These are phyloP conservation scores for Rhinopomastus cyanomelas DNA, from an alignment of 2,113 vertebrate genomes.

Conservation along the genomic window DNA sequence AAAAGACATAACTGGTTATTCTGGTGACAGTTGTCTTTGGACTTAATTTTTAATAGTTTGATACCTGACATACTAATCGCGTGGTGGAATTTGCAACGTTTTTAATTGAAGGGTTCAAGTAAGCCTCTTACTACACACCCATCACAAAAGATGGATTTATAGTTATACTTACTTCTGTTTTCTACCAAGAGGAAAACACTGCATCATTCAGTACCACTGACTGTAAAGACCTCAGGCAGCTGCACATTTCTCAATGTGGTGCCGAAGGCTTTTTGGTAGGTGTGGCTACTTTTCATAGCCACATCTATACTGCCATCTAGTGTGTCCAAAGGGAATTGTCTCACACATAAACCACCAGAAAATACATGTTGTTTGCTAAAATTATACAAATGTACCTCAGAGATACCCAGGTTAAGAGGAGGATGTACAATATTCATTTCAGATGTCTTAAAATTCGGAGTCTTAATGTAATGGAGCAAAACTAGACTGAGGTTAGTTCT, in stretches of 20 bases:
- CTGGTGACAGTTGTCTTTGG: neutral
- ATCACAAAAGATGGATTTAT: neutral
- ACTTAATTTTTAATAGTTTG: neutral
- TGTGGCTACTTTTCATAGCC: constrained; percentile 19
- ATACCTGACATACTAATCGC: neutral
- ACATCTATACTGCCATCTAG: constrained; percentile 83
- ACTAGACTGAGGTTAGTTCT: neutral
- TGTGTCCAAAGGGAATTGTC: constrained; percentile 60
- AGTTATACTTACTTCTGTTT: neutral
- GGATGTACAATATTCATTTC: neutral
- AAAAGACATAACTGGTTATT: constrained; percentile 38
- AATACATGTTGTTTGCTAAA: neutral
- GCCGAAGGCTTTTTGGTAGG: neutral
- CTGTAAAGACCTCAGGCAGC: neutral
- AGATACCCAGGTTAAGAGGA: neutral
- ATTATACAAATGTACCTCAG: neutral
- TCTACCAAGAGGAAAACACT: neutral
- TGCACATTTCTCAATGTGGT: neutral
- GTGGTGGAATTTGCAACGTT: neutral
- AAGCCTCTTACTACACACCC: neutral
- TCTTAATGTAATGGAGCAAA: neutral
- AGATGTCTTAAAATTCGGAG: neutral
- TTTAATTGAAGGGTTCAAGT: neutral
- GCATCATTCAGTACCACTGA: neutral
- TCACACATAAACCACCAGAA: neutral